Percentiles rank a stretch among this genome's conserved stretches.
phyloP scores from a whole-genome alignment of 2,797 vertebrate genomes.

The Enteromius radiatus region DNA sequence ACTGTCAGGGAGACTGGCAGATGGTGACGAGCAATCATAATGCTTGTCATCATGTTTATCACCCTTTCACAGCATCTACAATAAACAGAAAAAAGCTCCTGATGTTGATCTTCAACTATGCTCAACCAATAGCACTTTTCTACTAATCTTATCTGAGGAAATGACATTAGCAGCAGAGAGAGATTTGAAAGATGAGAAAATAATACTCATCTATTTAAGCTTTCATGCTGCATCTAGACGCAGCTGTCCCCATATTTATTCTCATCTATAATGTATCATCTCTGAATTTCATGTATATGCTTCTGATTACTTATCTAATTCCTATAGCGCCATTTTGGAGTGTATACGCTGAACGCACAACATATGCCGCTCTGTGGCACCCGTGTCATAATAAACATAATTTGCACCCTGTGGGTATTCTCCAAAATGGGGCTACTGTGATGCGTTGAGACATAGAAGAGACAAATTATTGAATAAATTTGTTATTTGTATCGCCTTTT shows the following conservation, averaged over 20 bases:
- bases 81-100: not conserved
- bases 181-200: conserved; percentile 1
- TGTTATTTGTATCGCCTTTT: too few relatives aligned
- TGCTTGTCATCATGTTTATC: not conserved
- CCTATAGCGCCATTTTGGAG: too few relatives aligned
- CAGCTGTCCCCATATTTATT: conserved; percentile 1
- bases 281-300: not conserved
- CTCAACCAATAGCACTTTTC: not conserved
- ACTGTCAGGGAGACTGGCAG: not conserved
- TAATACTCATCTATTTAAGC: conserved; percentile 32
- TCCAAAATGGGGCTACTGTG: too few relatives aligned
- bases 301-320: too few relatives aligned
- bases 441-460: too few relatives aligned
- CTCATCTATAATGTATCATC: conserved; percentile 5
- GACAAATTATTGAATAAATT: too few relatives aligned
- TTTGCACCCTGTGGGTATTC: too few relatives aligned
- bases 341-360: too few relatives aligned
- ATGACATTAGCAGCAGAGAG: not conserved
- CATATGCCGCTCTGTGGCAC: too few relatives aligned
- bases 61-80: not conserved
- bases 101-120: not conserved
- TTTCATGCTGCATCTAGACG: not conserved
- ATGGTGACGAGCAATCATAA: not conserved
- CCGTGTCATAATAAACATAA: too few relatives aligned
- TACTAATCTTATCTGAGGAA: not conserved